Base-by-base conservation (phyloP, 2,888 invertebrate species). In the Agonopterix alstromeriana region DNA sequence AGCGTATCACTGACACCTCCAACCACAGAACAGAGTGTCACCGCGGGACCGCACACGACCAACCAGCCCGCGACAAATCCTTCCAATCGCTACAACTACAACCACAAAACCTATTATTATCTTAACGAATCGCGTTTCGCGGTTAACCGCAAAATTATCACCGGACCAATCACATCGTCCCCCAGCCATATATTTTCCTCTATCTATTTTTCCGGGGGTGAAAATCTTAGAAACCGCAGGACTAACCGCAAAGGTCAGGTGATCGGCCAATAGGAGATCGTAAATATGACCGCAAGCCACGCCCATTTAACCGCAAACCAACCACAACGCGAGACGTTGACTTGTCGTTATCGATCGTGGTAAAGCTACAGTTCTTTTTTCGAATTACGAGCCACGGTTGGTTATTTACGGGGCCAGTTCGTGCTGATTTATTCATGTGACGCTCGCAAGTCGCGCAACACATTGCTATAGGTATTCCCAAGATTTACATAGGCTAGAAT, bases 261-360 rank as follows among this genome's bases (percentile, higher is more conserved):
- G 73, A 84, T 86, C 82, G 82, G 75, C 92, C 91, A 92, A 92
- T 92, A 70, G 82, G 68, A 78, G 77, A 72, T 82, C 82, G 83
- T 85, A 87, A 86, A 86, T 89, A 78, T 85, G 82, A 91, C 91
- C 91, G 67, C 91, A 91, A 84, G 79, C 90, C 90, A 89, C 91
- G 91, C 91, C 91, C 87, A 72, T 68, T 73, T 88, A 90, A 92
- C 92, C 92, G 84, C 92, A 92, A 92, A 89, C 89, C 89, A 89
- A 89, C 89, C 89, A 87, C 89, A 87, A 83, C 73, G 81, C 87
- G 82, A 89, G 87, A 89, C 82, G 77, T 73, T 77, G 72, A 71
- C 71, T 60, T 79, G 73, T 72, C 73, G 73, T 74, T 77, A 86
- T 83, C 80, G 86, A 88, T 84, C 79, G 62, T 60, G 70, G 71